Base-by-base conservation (phyloP, 2,113 vertebrate genomes). In the Choloepus hoffmanni region DNA sequence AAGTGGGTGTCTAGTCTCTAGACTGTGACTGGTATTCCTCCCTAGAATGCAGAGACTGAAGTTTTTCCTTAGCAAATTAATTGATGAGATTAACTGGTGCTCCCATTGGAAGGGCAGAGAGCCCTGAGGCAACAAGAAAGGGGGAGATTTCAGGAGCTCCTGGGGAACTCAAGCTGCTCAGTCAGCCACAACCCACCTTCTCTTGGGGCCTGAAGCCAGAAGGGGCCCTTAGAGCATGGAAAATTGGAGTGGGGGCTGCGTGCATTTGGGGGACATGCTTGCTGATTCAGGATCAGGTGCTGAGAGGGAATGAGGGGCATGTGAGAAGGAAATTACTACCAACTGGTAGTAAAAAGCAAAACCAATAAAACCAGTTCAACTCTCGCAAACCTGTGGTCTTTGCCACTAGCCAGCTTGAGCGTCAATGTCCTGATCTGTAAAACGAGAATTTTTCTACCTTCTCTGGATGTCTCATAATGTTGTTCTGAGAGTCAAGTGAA, bases 71-170 rank as follows among this genome's bases (percentile, higher is more conserved):
- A 89, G 91, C 78, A 85, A 78, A 92, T 96, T 79, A 36, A 85
- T 70, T 91, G 91, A 86, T 96, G 62, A 91, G 94, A 97, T 95
- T 96, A 97, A 89, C 87, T 97, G 67, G 94, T 65, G 90, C 82
- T 89, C 67, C 7, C 77, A 83, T 36, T 43, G 91, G 85, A 86
- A 93, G 78, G 73, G 70, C 85, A 74, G 68, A 74, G 85, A 72
- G 50, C 85, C 88, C 60, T 21, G 15, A 94, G 68, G 65, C 63
- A 78, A 70, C 74, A 76, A 55, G 65, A 68, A 86, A 63, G 74
- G 58, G 58, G 58, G 23, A 62, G 21, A 23, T 8, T n/a, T 15
- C 26, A 18, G 70, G 76, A 70, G 65, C 18, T 58, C 40, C 3
- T 7, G 4, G 26, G 74, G 79, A 48, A 28, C 4, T 67, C 21